Evolutionary conservation across 2,113 vertebrate genomes (phyloP).

Genomic region (Xenus cinereus): DNA sequence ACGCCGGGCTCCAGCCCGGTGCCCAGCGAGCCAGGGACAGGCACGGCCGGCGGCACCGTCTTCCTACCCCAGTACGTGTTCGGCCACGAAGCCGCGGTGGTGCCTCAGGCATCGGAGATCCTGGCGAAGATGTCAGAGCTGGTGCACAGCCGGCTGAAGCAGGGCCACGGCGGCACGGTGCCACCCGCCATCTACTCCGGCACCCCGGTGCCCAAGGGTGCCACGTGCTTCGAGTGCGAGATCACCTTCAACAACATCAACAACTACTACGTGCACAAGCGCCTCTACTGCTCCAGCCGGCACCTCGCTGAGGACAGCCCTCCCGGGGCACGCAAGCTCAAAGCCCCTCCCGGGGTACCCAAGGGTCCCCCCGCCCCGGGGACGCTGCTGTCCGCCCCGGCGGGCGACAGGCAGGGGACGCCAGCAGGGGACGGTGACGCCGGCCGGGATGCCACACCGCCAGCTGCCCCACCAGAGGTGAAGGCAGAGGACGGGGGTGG

Average conservation of each 20-base stretch:
- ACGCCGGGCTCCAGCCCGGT: conserved; percentile 89
- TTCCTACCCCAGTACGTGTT: conserved; percentile 90
- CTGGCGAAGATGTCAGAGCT: conserved; percentile 98
- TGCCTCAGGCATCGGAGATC: conserved; percentile 94
- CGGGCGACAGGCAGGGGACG: conserved; percentile 53
- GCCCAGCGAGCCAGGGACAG: conserved; percentile 74
- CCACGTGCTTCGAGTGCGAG: conserved; percentile 95
- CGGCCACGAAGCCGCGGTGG: conserved; percentile 81
- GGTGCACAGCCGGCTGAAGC: conserved; percentile 93
- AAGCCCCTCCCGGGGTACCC: neutral
- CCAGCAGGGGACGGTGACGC: conserved; percentile 57
- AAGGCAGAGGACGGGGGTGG: conserved; percentile 67
- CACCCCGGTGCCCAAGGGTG: conserved; percentile 81
- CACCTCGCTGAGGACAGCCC: conserved; percentile 79
- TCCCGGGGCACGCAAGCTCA: conserved; percentile 49
- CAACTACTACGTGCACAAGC: conserved; percentile 97
- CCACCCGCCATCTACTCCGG: conserved; percentile 61
- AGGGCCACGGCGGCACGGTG: conserved; percentile 72
- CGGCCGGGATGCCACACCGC: neutral
- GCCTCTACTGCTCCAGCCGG: conserved; percentile 93
- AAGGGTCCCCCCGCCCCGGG: neutral
- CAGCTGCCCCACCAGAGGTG: neutral
- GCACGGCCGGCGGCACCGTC: conserved; percentile 78
- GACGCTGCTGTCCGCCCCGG: conserved; percentile 19
- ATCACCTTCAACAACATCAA: conserved; percentile 98